Evolutionary conservation across 2,888 invertebrate genomes (phyloP).

Genomic region (Clostera curtula): DNA sequence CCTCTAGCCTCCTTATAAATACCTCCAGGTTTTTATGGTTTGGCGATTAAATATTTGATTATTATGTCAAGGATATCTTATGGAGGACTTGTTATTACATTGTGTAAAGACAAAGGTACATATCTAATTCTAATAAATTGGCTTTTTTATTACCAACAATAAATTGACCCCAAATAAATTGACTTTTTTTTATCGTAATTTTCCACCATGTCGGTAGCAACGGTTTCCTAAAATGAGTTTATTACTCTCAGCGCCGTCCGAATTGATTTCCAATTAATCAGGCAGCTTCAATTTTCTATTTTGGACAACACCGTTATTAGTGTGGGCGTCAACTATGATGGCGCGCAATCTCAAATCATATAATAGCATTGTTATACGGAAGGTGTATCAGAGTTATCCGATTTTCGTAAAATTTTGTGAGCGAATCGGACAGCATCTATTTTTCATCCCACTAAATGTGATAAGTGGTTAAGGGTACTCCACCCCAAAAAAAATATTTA

Average conservation of each 20-base stretch:
- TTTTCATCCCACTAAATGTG: too few species aligned
- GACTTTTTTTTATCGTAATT: background rate
- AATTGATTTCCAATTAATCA: conserved; percentile 20
- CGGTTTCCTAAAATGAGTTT: conserved; percentile 6
- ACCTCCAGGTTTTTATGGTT: too few species aligned
- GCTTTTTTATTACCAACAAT: conserved; percentile 1
- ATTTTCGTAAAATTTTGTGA: too few species aligned
- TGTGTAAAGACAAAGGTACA: too few species aligned
- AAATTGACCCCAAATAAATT: background rate
- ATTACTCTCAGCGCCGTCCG: conserved; percentile 10
- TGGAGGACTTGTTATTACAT: too few species aligned
- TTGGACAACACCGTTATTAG: conserved; percentile 17
- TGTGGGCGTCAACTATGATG: conserved; percentile 19
- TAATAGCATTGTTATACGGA: conserved; percentile 18
- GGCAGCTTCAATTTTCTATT: conserved; percentile 14
- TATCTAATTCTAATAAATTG: too few species aligned
- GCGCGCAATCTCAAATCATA: conserved; percentile 10
- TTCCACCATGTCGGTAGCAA: background rate
- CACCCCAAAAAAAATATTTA: too few species aligned
- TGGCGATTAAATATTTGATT: too few species aligned
- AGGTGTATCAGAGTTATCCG: conserved; percentile 10
- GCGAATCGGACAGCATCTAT: too few species aligned
- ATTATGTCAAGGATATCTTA: too few species aligned
- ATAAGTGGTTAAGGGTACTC: too few species aligned
- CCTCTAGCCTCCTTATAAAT: too few species aligned